Evolutionary conservation across 2,888 invertebrate genomes (phyloP).

Genomic region (Cheilosia soror): DNA sequence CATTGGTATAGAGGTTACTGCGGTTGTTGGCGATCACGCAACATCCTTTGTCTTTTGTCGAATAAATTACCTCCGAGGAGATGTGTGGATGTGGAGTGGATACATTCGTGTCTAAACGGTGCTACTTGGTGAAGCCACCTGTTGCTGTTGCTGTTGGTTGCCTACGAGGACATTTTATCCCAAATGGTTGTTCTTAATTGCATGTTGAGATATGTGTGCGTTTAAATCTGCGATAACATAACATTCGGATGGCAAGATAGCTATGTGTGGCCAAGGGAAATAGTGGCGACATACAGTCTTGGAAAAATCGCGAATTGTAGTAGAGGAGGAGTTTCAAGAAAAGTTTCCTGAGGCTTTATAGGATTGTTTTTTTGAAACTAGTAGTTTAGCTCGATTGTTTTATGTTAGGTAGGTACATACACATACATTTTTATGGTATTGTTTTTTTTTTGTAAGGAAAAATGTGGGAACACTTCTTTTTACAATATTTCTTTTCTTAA

Average conservation of each 20-base stretch:
- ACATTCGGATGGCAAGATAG: constrained; percentile 5
- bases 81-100: constrained; percentile 6
- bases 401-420: too few species aligned
- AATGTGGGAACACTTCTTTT: too few species aligned
- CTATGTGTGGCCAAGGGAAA: neutral
- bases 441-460: too few species aligned
- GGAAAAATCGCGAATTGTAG: neutral
- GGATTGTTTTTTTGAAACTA: too few species aligned
- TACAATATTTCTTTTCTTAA: too few species aligned
- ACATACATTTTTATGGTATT: too few species aligned
- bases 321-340: neutral
- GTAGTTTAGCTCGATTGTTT: too few species aligned
- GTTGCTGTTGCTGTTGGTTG: constrained; percentile 43
- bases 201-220: constrained; percentile 57
- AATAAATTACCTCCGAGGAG: constrained; percentile 64
- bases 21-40: constrained; percentile 71
- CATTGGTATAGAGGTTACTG: constrained; percentile 33
- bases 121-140: constrained; percentile 53
- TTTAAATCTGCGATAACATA: constrained; percentile 26
- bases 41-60: constrained; percentile 72
- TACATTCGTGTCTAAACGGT: constrained; percentile 36
- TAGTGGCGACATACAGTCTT: constrained; percentile 63
- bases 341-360: neutral
- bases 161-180: constrained; percentile 55
- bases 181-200: constrained; percentile 67